Evolutionary conservation across 2,113 vertebrate genomes (phyloP), one percentile per base, ranked within the genome.

Genomic region (Anolis carolinensis): DNA sequence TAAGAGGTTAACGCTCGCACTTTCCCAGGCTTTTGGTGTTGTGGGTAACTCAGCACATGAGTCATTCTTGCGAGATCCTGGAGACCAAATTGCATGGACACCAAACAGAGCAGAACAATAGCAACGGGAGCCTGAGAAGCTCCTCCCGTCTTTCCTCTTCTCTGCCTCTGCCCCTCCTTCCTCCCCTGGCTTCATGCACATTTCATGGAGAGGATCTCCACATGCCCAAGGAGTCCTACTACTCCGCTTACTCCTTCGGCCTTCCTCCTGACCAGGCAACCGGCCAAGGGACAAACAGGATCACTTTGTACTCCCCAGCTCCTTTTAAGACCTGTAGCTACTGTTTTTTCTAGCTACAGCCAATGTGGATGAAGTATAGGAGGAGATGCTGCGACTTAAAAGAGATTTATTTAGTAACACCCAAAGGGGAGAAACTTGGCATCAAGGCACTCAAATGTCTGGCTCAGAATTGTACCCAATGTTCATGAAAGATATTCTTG

Each of bases 21-120:
- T 95, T 95, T 93, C 94, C 93, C 93, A 94, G 89, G 91, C 89
- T 92, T 80, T 44, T 89, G 65, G 75, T 88, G 84, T 89, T 88
- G 92, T 84, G 89, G 85, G 92, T 88, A 94, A 94, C 91, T 89
- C 91, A 92, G 89, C 93, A 87, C 77, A 70, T 90, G 85, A 95
- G 88, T 95, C 90, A 94, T 87, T 89, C 72, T 86, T 92, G 87
- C 86, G 32, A 87, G 93, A 94, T 95, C 95, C 94, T 95, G 94
- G 95, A 95, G 90, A 92, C 73, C 48, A 89, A 83, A 87, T 83
- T 83, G 87, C 89, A 83, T 55, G 32, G 89, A 88, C 86, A 87
- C 90, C 81, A 89, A 91, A 84, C 87, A 92, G 71, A 93, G 87
- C 80, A 81, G 84, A 92, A 91, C 62, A 89, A 94, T 92, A 93